Conservation (phyloP, 2,888 invertebrate species). For the Scrobipalpa costella region DNA sequence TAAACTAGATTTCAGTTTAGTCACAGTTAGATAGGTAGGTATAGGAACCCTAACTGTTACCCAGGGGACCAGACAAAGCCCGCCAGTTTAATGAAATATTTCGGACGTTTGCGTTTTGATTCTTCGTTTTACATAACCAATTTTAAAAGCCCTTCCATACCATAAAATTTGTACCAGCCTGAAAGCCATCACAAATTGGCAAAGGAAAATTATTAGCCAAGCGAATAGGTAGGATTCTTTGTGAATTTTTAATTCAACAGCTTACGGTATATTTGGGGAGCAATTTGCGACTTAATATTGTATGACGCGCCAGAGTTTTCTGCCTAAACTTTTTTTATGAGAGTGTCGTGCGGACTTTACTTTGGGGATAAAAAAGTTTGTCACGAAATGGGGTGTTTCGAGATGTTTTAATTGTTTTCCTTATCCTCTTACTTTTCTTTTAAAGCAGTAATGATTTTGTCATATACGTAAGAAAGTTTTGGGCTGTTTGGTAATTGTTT, state of each 20-base stretch:
- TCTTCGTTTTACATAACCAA: conserved; percentile 46
- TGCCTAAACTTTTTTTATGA: conserved; percentile 44
- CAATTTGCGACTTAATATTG: conserved; percentile 57
- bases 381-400: conserved; percentile 14
- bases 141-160: conserved; percentile 38
- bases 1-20: neutral
- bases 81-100: conserved; percentile 69
- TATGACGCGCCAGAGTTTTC: conserved; percentile 39
- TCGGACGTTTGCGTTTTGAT: conserved; percentile 74
- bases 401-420: conserved; percentile 27
- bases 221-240: conserved; percentile 34
- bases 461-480: conserved; percentile 7
- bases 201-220: conserved; percentile 32
- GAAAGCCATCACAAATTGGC: conserved; percentile 42
- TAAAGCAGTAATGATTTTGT: conserved; percentile 15
- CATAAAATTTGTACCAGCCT: neutral
- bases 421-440: conserved; percentile 6
- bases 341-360: conserved; percentile 34
- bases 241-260: conserved; percentile 61
- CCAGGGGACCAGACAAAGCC: conserved; percentile 58
- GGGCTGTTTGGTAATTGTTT: conserved; percentile 30
- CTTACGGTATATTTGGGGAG: conserved; percentile 57
- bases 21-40: conserved; percentile 27
- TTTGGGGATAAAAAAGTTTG: conserved; percentile 28
- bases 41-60: conserved; percentile 49